These are phyloP conservation scores for Capromys pilorides DNA, from an alignment of 2,797 vertebrate species.

Conservation along the genomic window DNA sequence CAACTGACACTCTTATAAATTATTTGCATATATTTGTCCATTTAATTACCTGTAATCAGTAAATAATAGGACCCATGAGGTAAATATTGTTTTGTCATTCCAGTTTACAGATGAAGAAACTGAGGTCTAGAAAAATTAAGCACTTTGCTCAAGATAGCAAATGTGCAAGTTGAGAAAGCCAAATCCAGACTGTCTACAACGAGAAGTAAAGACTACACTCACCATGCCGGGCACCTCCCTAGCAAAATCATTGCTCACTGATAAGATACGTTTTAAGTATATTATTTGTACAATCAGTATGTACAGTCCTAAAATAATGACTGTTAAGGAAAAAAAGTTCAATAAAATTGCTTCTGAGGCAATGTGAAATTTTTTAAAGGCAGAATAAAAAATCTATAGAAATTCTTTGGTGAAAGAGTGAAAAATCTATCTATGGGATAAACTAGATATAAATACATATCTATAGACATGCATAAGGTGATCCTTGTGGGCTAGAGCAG, in stretches of 20 bases:
- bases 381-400: background rate
- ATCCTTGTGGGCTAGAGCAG: background rate
- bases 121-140: background rate
- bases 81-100: background rate
- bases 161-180: background rate
- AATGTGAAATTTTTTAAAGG: background rate
- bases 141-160: background rate
- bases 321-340: background rate
- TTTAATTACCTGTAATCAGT: background rate
- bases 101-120: background rate
- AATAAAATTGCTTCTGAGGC: background rate
- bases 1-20: background rate
- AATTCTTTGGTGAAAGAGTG: background rate
- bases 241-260: background rate
- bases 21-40: background rate
- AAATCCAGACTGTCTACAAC: background rate
- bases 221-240: background rate
- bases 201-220: background rate
- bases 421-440: background rate
- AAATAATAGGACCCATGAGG: background rate
- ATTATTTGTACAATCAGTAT: background rate
- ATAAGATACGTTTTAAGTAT: background rate
- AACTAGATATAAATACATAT: background rate
- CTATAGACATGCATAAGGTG: rapidly evolving
- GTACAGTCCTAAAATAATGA: background rate